Percentiles rank a stretch among this genome's conserved stretches.
These are phyloP conservation scores for Eilema sororculum DNA, from an alignment of 2,888 invertebrate genomes.

Conservation along the genomic window DNA sequence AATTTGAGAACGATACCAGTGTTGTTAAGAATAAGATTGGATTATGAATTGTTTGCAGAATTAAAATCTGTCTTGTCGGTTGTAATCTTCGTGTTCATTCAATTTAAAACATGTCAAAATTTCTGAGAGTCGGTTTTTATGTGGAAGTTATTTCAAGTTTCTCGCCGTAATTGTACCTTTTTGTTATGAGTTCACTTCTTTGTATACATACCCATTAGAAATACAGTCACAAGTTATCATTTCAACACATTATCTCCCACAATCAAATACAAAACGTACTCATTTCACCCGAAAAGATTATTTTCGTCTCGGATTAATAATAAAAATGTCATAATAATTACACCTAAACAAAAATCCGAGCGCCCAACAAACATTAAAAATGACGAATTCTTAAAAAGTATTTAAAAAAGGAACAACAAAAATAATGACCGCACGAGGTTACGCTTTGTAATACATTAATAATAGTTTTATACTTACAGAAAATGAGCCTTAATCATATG, in stretches of 20 bases:
- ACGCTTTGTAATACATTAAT: constrained; percentile 80
- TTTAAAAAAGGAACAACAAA: constrained; percentile 55
- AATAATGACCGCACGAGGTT: constrained; percentile 62
- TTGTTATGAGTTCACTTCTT: constrained; percentile 6
- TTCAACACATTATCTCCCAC: constrained; percentile 9
- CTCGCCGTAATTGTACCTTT: neutral
- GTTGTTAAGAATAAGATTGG: constrained; percentile 57
- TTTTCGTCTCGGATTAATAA: constrained; percentile 33
- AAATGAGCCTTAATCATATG: constrained; percentile 84
- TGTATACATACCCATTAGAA: constrained; percentile 6
- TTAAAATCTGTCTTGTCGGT: constrained; percentile 38
- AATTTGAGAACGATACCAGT: constrained; percentile 73
- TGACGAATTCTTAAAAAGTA: constrained; percentile 36
- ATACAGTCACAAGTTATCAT: constrained; percentile 14
- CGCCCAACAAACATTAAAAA: constrained; percentile 38
- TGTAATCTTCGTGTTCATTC: constrained; percentile 41
- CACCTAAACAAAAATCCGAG: constrained; percentile 31
- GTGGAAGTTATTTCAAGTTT: constrained; percentile 9
- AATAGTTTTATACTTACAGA: constrained; percentile 79
- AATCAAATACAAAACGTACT: constrained; percentile 14
- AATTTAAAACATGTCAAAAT: constrained; percentile 35
- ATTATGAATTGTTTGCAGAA: constrained; percentile 56
- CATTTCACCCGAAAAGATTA: constrained; percentile 15
- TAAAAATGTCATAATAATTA: constrained; percentile 52
- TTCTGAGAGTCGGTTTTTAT: constrained; percentile 17